Evolutionary conservation across 2,113 vertebrate genomes (phyloP).

Genomic region (Charina bottae): DNA sequence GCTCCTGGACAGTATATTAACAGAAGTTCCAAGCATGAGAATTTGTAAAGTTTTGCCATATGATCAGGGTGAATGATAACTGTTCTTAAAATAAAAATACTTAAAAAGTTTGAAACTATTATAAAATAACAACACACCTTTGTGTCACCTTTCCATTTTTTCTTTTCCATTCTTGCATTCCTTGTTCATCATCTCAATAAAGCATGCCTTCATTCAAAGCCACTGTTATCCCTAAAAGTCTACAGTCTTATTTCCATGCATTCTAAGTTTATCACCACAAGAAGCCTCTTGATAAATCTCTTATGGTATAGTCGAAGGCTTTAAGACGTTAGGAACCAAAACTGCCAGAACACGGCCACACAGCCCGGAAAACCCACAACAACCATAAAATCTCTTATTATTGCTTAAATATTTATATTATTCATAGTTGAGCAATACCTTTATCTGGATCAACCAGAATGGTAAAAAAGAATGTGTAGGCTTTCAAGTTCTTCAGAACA

Average conservation of each 20-base stretch:
- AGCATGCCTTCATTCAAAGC: slow-evolving; percentile 6
- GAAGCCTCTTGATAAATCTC: neutral
- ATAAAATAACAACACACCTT: neutral
- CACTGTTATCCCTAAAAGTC: neutral
- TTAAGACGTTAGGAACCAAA: no score
- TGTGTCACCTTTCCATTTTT: neutral
- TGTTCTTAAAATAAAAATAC: neutral
- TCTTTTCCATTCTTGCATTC: neutral
- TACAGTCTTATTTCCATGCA: neutral
- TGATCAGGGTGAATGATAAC: neutral
- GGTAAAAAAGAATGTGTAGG: neutral
- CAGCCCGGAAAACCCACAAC: no score
- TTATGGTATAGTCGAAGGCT: no score
- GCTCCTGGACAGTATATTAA: neutral
- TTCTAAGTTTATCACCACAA: slow-evolving; percentile 25
- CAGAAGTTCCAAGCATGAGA: neutral
- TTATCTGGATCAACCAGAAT: neutral
- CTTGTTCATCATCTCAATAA: neutral
- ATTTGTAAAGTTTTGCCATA: neutral
- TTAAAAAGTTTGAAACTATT: neutral
- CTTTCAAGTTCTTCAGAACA: neutral
- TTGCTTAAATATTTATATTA: neutral
- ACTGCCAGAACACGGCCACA: no score
- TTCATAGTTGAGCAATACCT: neutral
- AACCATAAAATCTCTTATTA: neutral